Evolutionary conservation across 2,797 vertebrate genomes (phyloP).

Genomic region (Atherinosoma microstoma): DNA sequence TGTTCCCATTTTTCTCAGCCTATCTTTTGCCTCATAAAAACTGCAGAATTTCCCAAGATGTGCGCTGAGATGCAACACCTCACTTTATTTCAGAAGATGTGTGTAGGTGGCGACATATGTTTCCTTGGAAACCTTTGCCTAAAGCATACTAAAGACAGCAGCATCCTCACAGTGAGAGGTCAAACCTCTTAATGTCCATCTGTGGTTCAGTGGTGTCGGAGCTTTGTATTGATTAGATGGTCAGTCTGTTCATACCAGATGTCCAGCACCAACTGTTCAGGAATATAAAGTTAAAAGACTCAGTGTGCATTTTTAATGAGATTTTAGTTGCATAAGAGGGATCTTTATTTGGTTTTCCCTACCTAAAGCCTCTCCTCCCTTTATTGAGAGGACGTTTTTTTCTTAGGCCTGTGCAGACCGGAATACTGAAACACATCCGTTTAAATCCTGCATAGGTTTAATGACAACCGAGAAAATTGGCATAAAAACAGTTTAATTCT

Average conservation of each 20-base stretch:
- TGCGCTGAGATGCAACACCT: no score
- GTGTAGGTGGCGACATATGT: no score
- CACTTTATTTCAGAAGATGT: neutral
- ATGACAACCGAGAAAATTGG: neutral
- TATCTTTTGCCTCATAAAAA: neutral
- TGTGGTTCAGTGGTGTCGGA: conserved; percentile 8
- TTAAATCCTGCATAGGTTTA: neutral
- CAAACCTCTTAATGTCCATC: conserved; percentile 31
- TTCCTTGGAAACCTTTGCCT: conserved; percentile 1
- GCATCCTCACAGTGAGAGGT: conserved; percentile 36
- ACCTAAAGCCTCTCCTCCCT: neutral
- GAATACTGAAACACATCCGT: neutral
- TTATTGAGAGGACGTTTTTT: neutral
- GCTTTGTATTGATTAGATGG: conserved; percentile 55
- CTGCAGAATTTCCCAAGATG: neutral
- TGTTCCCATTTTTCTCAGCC: no score
- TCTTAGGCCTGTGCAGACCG: neutral
- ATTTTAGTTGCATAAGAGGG: conserved; percentile 30
- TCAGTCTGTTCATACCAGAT: conserved; percentile 61
- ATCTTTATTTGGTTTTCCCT: conserved; percentile 1
- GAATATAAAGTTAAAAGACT: conserved; percentile 26
- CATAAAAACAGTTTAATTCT: neutral
- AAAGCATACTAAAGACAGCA: conserved; percentile 21
- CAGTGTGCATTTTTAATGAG: conserved; percentile 45
- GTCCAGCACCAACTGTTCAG: conserved; percentile 59